Evolutionary conservation across 2,113 vertebrate genomes (phyloP).

Genomic region (Antechinus flavipes): DNA sequence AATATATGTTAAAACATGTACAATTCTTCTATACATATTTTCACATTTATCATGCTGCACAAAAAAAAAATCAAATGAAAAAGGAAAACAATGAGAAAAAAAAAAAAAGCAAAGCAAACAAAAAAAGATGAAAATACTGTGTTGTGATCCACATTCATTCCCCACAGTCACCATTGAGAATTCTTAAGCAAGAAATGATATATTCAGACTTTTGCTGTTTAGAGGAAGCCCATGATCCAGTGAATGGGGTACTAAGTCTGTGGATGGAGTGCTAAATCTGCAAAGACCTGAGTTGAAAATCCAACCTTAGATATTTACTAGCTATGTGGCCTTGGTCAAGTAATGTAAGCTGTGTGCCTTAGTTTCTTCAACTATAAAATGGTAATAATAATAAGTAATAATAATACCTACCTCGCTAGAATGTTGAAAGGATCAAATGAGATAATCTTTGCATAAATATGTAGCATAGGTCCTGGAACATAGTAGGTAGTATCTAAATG

Average conservation of each 20-base stretch:
- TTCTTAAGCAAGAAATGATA: not conserved
- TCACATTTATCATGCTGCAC: too few relatives aligned
- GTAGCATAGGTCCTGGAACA: too few relatives aligned
- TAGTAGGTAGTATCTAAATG: too few relatives aligned
- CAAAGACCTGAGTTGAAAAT: not conserved
- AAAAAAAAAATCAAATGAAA: too few relatives aligned
- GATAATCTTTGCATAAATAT: not conserved
- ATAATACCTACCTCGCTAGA: not conserved
- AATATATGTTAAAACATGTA: too few relatives aligned
- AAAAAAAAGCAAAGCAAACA: too few relatives aligned
- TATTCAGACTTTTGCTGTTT: not conserved
- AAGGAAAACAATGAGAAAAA: too few relatives aligned
- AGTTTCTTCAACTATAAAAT: not conserved
- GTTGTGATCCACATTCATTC: too few relatives aligned
- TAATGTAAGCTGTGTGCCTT: not conserved
- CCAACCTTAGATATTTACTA: not conserved
- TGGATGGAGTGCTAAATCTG: not conserved
- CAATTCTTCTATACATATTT: too few relatives aligned
- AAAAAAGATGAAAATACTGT: too few relatives aligned
- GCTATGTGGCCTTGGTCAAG: too few relatives aligned
- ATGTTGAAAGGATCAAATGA: not conserved
- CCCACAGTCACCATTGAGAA: not conserved
- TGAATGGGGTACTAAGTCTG: not conserved
- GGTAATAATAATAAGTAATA: not conserved
- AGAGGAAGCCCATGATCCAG: not conserved